These are phyloP conservation scores for Sparidentex hasta DNA, from an alignment of 2,797 vertebrate species.

Conservation along the genomic window DNA sequence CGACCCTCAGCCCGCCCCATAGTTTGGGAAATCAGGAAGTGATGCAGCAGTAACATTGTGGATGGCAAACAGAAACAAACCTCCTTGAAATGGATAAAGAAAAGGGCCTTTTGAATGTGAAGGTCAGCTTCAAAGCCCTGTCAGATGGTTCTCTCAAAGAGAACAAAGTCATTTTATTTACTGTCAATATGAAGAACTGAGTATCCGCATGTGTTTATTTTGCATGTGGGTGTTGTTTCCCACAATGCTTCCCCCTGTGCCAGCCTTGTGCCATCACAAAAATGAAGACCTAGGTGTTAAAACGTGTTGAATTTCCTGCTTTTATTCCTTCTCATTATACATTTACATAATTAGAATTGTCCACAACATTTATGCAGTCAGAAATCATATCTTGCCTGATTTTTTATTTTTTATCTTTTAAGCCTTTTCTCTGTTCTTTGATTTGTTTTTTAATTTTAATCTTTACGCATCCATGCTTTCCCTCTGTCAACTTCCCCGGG, in stretches of 20 bases:
- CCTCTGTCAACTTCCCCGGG: background rate
- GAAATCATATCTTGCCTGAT: fast-evolving
- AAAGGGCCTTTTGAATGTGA: no score
- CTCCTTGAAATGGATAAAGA: no score
- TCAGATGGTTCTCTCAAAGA: no score
- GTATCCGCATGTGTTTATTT: no score
- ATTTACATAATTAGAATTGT: background rate
- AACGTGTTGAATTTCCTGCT: constrained; percentile 33
- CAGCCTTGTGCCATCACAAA: fast-evolving
- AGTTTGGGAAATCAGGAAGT: no score
- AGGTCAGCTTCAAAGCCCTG: no score
- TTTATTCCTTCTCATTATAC: background rate
- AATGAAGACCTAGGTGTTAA: background rate
- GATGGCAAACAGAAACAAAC: no score
- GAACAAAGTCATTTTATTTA: no score
- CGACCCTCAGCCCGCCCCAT: no score
- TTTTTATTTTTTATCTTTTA: background rate
- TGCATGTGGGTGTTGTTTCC: no score
- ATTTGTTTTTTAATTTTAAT: background rate
- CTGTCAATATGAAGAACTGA: no score
- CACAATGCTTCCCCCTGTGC: background rate
- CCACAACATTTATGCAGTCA: background rate
- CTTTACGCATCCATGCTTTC: background rate
- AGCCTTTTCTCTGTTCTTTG: background rate
- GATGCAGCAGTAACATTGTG: no score